Base-by-base conservation (phyloP, 2,113 vertebrate genomes). In the Eolophus roseicapilla region DNA sequence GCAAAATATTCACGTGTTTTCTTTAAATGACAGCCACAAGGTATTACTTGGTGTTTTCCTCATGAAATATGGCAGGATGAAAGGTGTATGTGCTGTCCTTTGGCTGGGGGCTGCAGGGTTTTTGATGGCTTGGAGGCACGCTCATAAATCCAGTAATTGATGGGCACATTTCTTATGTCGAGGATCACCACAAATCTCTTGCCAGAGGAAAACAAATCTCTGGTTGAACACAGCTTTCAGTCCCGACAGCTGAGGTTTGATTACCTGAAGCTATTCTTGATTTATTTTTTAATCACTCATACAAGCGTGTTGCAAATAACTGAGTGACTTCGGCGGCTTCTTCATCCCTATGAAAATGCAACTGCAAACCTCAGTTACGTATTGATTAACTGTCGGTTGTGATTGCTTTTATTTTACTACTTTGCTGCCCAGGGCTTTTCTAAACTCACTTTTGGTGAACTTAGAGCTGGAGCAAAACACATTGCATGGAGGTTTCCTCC, bases 111-210 rank as follows among this genome's bases (percentile, higher is more conserved):
- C 71, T 24, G 49, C 0, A 0, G 53, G 59, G 25, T 28, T 49
- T 62, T 64, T 71, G 83, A 6, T 3, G 35, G 46, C 0, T 0
- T 11, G 28, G 70, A 46, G 81, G 50, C 62, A 41, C 0, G 8
- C 43, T 71, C 68, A 18, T 52, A 79, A 93, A 93, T 67, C 68
- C 43, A 8, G 4, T 28, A n/a, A 90, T 11, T 59, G 64, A 47
- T 50, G 62, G 69, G 87, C 78, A 62, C 35, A 4, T 81, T 90
- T 63, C 89, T 75, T 10, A 9, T 70, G 71, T 67, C 17, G 11
- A 82, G 64, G 44, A 89, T 57, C 67, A 53, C 60, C 43, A 64
- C 86, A 75, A 59, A 62, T 77, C 69, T 95, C 60, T 64, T 91
- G 49, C 44, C 59, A 71, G 68, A 82, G 63, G 2, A 81, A 71